Conservation (phyloP, 2,113 vertebrate species). For the Pimephales promelas region DNA sequence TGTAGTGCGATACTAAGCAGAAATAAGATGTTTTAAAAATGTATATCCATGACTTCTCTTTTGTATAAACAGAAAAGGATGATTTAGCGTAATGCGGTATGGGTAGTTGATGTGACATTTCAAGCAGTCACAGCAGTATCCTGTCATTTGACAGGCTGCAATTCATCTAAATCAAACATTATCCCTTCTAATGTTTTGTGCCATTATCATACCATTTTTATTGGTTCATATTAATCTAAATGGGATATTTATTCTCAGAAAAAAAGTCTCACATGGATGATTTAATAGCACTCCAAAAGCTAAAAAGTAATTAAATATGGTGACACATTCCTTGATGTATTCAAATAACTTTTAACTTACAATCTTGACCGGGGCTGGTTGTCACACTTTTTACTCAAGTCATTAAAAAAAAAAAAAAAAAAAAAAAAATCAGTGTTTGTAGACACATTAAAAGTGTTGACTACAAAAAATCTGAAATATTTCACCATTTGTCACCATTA, state of each 20-base stretch:
- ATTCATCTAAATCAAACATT: neutral
- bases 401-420: too few species aligned
- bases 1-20: neutral
- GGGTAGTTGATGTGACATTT: slow-evolving; percentile 11
- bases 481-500: too few species aligned
- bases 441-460: neutral
- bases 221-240: neutral
- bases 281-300: neutral
- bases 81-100: slow-evolving; percentile 2
- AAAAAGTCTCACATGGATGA: too few species aligned
- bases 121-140: neutral
- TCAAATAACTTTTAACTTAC: neutral
- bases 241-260: neutral
- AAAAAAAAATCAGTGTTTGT: too few species aligned
- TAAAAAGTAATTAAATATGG: neutral
- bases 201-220: neutral
- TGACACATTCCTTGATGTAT: neutral
- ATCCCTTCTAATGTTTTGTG: neutral
- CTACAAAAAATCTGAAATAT: too few species aligned
- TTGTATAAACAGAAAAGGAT: slow-evolving; percentile 13
- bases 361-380: neutral
- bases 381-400: neutral
- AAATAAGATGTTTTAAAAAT: slow-evolving; percentile 25
- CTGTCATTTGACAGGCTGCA: neutral
- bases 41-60: neutral